Conservation (phyloP, 30 jellyfish, hydroid and myxozoan species). For the Mastigias papua region DNA sequence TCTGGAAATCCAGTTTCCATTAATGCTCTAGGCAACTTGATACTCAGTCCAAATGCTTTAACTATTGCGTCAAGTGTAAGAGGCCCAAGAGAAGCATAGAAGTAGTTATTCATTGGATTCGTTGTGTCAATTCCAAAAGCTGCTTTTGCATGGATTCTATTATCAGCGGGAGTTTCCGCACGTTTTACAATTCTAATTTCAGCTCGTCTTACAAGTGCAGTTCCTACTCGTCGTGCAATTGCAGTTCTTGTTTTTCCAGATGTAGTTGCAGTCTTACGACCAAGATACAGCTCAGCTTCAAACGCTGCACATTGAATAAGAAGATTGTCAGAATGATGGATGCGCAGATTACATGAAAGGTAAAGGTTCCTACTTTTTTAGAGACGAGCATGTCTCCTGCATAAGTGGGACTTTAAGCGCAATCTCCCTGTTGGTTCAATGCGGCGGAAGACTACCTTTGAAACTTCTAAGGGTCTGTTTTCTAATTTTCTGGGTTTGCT, state of each 20-base stretch:
- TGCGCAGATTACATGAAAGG: too few relatives aligned
- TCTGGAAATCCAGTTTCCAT: conserved; percentile 97
- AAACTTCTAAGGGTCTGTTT: too few relatives aligned
- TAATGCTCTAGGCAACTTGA: conserved; percentile 81
- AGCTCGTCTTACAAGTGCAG: too few relatives aligned
- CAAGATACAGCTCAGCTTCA: conserved; percentile 84
- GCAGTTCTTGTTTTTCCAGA: too few relatives aligned
- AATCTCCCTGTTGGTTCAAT: too few relatives aligned
- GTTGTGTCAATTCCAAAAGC: conserved; percentile 77
- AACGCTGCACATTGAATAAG: conserved; percentile 48
- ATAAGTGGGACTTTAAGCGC: too few relatives aligned
- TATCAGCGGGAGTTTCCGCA: too few relatives aligned
- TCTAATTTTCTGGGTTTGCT: too few relatives aligned
- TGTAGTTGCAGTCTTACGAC: conserved; percentile 36
- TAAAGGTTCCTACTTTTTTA: too few relatives aligned
- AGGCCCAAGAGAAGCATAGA: conserved; percentile 73
- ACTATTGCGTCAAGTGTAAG: conserved; percentile 70
- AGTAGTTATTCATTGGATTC: conserved; percentile 69
- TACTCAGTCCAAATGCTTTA: conserved; percentile 80
- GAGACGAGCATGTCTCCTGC: too few relatives aligned
- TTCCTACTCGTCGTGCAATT: too few relatives aligned
- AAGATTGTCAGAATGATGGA: neutral
- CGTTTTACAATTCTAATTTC: conserved; percentile 9
- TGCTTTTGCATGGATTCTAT: conserved; percentile 78
- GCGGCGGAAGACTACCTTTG: too few relatives aligned